Conservation (phyloP, 1,140 invertebrate species). For the Glomeris maerens region DNA sequence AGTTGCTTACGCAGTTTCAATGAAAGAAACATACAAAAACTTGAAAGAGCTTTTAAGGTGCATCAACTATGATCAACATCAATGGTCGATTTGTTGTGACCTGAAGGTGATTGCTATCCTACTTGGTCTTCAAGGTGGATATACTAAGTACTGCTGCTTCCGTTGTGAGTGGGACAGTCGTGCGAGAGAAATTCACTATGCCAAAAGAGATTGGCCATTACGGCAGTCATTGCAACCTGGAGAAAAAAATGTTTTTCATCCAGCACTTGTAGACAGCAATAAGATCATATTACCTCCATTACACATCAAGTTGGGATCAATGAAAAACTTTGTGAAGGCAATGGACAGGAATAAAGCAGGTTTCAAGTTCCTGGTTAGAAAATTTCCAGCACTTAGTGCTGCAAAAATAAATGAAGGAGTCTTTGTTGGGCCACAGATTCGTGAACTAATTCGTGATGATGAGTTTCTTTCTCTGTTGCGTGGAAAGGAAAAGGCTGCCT, state of each 20-base stretch:
- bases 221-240: slow-evolving; percentile 7
- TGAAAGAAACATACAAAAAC: slow-evolving; percentile 2
- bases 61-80: slow-evolving; percentile 15
- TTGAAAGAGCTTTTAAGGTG: slow-evolving; percentile 6
- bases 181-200: slow-evolving; percentile 24
- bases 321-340: background rate
- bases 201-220: slow-evolving; percentile 22
- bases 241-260: background rate
- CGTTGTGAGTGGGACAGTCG: slow-evolving; percentile 33
- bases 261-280: background rate
- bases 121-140: slow-evolving; percentile 29
- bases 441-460: background rate
- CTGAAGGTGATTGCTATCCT: slow-evolving; percentile 27
- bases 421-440: background rate
- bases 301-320: slow-evolving; percentile 26
- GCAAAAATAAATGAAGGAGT: background rate
- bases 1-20: background rate
- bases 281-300: slow-evolving; percentile 23
- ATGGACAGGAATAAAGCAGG: background rate
- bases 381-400: slow-evolving; percentile 13
- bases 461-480: background rate
- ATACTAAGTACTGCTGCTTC: slow-evolving; percentile 31
- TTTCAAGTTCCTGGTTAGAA: slow-evolving; percentile 6
- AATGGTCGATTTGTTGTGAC: slow-evolving; percentile 11
- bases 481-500: background rate